Conservation (phyloP, 2,888 invertebrate species). For the Parelbella ahira region DNA sequence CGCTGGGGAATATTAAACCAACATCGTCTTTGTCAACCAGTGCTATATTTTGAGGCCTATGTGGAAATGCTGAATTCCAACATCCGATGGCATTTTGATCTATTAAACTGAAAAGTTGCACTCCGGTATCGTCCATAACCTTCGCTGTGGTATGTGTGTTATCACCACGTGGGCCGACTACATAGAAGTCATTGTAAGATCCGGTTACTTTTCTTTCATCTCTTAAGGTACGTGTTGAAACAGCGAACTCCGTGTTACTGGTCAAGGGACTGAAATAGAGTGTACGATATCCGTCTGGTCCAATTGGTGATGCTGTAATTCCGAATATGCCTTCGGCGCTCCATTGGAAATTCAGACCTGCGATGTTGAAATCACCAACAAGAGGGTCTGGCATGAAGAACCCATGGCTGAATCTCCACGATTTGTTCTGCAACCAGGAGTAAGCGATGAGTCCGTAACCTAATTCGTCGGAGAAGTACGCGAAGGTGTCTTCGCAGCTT, state of each 20-base stretch:
- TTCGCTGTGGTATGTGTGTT: constrained; percentile 86
- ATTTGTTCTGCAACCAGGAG: constrained; percentile 87
- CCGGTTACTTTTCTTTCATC: constrained; percentile 84
- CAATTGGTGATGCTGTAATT: constrained; percentile 84
- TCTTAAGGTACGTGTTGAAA: constrained; percentile 86
- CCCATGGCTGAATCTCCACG: constrained; percentile 89
- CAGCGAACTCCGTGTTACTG: constrained; percentile 88
- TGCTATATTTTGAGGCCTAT: constrained; percentile 83
- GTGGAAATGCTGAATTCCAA: constrained; percentile 86
- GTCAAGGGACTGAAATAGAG: constrained; percentile 90
- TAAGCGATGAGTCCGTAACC: constrained; percentile 91
- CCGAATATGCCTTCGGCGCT: constrained; percentile 90
- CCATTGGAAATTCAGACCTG: constrained; percentile 92
- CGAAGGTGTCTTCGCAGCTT: constrained; percentile 87
- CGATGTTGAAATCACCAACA: constrained; percentile 88
- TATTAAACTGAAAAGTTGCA: constrained; percentile 88
- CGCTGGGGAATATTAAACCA: constrained; percentile 88
- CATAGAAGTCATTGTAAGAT: constrained; percentile 86
- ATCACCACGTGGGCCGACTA: constrained; percentile 83
- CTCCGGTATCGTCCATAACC: constrained; percentile 86
- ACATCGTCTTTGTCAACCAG: constrained; percentile 88
- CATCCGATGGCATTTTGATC: constrained; percentile 92
- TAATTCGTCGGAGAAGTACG: constrained; percentile 90
- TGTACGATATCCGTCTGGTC: constrained; percentile 84
- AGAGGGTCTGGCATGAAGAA: constrained; percentile 91